Conservation (phyloP, 2,113 vertebrate genomes). For the Pelecanoides urinatrix region DNA sequence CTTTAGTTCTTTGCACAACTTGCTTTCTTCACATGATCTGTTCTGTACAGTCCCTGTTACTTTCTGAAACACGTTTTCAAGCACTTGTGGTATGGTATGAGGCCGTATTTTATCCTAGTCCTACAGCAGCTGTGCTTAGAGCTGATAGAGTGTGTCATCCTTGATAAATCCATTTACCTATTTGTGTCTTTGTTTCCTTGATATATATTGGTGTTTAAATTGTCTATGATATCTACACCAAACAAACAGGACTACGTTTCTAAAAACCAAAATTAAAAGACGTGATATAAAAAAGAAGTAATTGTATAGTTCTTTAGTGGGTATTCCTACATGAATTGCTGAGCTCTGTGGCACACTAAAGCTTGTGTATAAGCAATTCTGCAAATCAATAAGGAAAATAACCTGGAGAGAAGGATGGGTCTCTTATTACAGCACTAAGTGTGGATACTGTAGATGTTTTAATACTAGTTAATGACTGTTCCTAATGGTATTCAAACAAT, state of each 20-base stretch:
- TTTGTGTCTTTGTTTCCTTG: background rate
- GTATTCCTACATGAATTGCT: background rate
- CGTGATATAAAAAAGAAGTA: background rate
- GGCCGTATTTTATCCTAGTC: background rate
- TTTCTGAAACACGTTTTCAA: background rate
- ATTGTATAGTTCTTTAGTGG: background rate
- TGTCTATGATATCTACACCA: background rate
- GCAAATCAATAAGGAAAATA: conserved; percentile 40
- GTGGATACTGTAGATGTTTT: background rate
- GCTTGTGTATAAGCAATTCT: background rate
- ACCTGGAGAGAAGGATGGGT: background rate
- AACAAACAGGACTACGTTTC: background rate
- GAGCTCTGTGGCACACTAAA: background rate
- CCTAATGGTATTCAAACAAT: conserved; percentile 33
- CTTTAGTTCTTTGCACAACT: background rate
- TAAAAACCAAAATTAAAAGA: conserved; percentile 1
- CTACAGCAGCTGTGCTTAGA: background rate
- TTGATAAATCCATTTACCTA: background rate
- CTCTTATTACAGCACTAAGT: background rate
- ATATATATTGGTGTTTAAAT: background rate
- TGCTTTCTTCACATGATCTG: background rate
- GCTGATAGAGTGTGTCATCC: background rate
- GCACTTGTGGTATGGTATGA: background rate
- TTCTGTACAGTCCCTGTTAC: background rate
- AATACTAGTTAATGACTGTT: conserved; percentile 31